A percentile compares a stretch with the other conserved stretches of the same genome.
These are phyloP conservation scores for Philaenus spumarius DNA, from an alignment of 1,140 invertebrate species.

Conservation along the genomic window DNA sequence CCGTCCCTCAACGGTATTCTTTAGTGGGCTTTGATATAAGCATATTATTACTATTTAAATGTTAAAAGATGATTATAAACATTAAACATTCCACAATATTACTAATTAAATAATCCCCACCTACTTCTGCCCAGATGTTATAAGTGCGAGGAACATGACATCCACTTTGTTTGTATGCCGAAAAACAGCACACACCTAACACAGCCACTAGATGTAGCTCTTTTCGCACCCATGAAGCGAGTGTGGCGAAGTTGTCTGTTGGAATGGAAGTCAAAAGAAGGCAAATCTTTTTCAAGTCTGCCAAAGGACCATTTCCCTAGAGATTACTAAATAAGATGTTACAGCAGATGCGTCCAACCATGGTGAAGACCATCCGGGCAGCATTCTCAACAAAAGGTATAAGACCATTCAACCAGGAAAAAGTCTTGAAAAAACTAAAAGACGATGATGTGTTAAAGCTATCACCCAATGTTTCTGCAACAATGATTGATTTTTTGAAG, in stretches of 20 bases:
- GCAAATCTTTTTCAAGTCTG: background rate
- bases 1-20: no score
- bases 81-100: no score
- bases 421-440: constrained; percentile 1
- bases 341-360: background rate
- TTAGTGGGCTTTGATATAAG: no score
- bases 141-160: constrained; percentile 36
- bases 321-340: background rate
- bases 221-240: constrained; percentile 37
- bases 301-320: constrained; percentile 9
- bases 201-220: constrained; percentile 41
- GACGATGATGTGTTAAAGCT: background rate
- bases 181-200: constrained; percentile 39
- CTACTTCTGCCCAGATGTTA: constrained; percentile 34
- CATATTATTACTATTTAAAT: no score
- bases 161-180: constrained; percentile 38
- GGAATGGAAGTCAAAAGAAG: constrained; percentile 28
- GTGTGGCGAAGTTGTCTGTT: constrained; percentile 37
- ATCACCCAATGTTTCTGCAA: background rate
- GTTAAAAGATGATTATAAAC: no score
- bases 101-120: no score
- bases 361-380: background rate
- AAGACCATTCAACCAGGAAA: background rate
- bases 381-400: background rate
- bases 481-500: background rate